These are phyloP conservation scores for Atopsyche davidsoni DNA, from an alignment of 1,140 invertebrate species.

Conservation along the genomic window DNA sequence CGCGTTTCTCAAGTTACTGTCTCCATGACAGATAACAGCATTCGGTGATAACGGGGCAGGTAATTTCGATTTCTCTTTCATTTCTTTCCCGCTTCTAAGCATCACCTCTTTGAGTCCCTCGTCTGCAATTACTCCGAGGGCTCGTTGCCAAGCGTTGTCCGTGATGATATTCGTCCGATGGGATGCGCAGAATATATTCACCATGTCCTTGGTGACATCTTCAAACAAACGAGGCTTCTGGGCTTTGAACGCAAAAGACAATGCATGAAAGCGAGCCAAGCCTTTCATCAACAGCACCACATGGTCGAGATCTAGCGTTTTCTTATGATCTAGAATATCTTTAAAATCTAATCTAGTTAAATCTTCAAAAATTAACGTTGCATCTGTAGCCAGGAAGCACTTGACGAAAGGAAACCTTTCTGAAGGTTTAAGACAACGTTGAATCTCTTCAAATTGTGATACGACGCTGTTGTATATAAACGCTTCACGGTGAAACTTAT, in stretches of 20 bases:
- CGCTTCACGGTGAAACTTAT: background rate
- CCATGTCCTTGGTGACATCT: slow-evolving; percentile 26
- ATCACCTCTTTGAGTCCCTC: slow-evolving; percentile 15
- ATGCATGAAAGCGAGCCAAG: slow-evolving; percentile 39
- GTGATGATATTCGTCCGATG: slow-evolving; percentile 1
- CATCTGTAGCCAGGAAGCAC: background rate
- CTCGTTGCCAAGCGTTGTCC: slow-evolving; percentile 11
- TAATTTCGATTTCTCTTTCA: background rate
- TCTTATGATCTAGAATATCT: slow-evolving; percentile 7
- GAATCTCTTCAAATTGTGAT: background rate
- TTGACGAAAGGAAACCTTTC: background rate
- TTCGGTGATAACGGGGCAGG: too few relatives aligned
- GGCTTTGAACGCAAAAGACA: slow-evolving; percentile 35
- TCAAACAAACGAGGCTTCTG: slow-evolving; percentile 32
- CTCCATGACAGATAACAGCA: slow-evolving; percentile 23
- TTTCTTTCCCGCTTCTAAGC: slow-evolving; percentile 1
- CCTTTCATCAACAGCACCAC: slow-evolving; percentile 35
- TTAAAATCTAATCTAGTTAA: slow-evolving; percentile 6
- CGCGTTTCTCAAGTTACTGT: slow-evolving; percentile 24
- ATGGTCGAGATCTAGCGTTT: slow-evolving; percentile 30
- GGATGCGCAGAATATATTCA: too few relatives aligned
- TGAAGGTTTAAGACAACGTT: too few relatives aligned
- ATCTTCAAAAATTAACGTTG: background rate
- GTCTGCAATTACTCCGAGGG: slow-evolving; percentile 5
- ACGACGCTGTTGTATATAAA: background rate